A percentile compares a stretch with the other conserved stretches of the same genome.
phyloP scores from a whole-genome alignment of 2,113 vertebrate species.

The Thunnus thynnus region DNA sequence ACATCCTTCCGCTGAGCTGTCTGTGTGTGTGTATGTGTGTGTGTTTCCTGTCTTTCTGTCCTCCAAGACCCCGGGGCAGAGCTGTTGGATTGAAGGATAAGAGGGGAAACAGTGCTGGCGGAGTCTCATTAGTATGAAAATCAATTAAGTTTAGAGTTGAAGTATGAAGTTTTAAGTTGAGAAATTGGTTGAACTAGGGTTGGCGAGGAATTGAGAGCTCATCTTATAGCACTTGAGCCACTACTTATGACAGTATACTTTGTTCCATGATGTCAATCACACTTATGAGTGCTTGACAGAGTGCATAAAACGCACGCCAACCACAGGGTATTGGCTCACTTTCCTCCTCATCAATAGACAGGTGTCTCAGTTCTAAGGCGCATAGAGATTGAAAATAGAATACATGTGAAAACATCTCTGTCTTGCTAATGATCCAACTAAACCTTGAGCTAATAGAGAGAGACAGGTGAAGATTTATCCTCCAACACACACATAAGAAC shows the following conservation, averaged over 20 bases:
- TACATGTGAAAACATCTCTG: conserved; percentile 72
- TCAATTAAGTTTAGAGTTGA: conserved; percentile 60
- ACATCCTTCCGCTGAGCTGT: conserved; percentile 90
- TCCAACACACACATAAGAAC: conserved; percentile 50
- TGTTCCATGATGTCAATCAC: conserved; percentile 65
- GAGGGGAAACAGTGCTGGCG: conserved; percentile 52
- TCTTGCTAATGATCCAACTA: conserved; percentile 80
- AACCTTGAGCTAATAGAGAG: conserved; percentile 78
- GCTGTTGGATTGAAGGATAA: conserved; percentile 52
- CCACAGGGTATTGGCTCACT: conserved; percentile 66
- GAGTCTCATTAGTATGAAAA: conserved; percentile 72
- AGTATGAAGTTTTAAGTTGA: conserved; percentile 54
- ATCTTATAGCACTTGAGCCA: conserved; percentile 37
- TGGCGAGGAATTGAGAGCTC: conserved; percentile 37
- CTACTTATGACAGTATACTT: conserved; percentile 50
- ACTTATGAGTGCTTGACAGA: conserved; percentile 53
- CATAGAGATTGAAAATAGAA: conserved; percentile 79
- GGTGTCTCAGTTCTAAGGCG: conserved; percentile 71
- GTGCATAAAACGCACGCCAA: conserved; percentile 66
- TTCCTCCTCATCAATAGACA: conserved; percentile 75
- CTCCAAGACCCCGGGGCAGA: conserved; percentile 78
- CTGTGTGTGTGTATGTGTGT: conserved; percentile 66
- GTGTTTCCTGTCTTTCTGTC: conserved; percentile 94
- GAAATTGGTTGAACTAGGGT: conserved; percentile 29
- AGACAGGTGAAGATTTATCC: conserved; percentile 79